Conservation (phyloP, 2,113 vertebrate species). For the Lipotes vexillifer region DNA sequence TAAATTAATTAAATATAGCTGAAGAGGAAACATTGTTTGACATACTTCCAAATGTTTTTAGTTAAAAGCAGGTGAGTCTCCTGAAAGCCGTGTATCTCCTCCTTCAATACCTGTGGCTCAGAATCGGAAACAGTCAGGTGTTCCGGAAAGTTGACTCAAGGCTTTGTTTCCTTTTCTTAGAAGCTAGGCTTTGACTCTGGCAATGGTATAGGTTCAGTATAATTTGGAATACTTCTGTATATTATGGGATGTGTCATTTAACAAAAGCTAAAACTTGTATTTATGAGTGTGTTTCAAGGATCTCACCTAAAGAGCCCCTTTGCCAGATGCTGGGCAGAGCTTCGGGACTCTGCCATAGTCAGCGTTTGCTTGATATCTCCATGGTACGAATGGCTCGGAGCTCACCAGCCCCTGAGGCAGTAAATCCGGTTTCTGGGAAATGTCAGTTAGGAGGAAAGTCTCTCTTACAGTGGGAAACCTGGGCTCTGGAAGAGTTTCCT, state of each 20-base stretch:
- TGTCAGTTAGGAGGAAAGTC: background rate
- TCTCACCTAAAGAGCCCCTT: background rate
- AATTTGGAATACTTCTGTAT: background rate
- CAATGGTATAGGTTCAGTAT: background rate
- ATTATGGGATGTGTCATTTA: background rate
- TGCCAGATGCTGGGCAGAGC: background rate
- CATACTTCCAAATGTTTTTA: background rate
- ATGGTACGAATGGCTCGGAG: background rate
- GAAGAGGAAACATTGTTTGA: background rate
- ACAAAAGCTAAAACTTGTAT: background rate
- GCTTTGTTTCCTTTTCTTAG: background rate
- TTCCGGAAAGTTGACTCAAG: background rate
- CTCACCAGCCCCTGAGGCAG: background rate
- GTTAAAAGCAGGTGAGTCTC: background rate
- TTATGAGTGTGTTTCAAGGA: background rate
- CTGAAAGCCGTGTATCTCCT: background rate
- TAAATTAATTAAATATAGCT: background rate
- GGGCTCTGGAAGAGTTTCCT: background rate
- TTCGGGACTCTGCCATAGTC: background rate
- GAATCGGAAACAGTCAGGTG: background rate
- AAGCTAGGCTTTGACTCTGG: background rate
- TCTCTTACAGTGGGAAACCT: background rate
- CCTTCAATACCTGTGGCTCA: background rate
- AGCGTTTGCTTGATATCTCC: background rate
- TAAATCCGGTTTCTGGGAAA: background rate